These are phyloP conservation scores for Pangasius larnaudii DNA, from an alignment of 2,797 vertebrate species.

Conservation along the genomic window DNA sequence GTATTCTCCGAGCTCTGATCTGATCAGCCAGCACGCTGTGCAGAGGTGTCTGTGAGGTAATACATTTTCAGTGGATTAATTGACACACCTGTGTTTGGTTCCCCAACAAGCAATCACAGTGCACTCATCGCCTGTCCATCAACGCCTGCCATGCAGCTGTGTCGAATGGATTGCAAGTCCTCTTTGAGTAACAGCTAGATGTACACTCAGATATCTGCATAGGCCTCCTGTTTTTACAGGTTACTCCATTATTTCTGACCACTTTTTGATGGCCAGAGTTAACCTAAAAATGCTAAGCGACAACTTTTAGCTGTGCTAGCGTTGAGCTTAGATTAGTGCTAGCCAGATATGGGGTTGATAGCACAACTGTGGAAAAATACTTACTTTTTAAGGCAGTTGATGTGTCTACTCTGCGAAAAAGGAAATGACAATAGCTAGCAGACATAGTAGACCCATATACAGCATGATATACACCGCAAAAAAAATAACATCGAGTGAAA, in stretches of 20 bases:
- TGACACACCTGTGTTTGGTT: slow-evolving; percentile 79
- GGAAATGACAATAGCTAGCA: not conserved
- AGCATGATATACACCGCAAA: not conserved
- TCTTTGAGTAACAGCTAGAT: slow-evolving; percentile 34
- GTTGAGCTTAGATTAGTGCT: not conserved
- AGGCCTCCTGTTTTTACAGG: slow-evolving; percentile 39
- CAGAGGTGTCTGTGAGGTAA: slow-evolving; percentile 63
- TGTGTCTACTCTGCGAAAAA: not conserved
- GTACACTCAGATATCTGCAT: slow-evolving; percentile 23
- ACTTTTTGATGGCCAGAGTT: not conserved
- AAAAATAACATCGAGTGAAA: not conserved
- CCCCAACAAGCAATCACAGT: slow-evolving; percentile 60
- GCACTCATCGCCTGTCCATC: slow-evolving; percentile 72
- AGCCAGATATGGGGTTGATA: not conserved
- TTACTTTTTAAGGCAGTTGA: not conserved
- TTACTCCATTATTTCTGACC: not conserved
- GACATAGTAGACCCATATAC: not conserved
- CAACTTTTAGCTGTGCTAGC: not conserved
- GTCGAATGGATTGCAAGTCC: slow-evolving; percentile 39
- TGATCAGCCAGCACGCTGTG: slow-evolving; percentile 60
- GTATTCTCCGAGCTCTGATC: slow-evolving; percentile 63
- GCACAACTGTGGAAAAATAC: not conserved
- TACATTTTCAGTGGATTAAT: slow-evolving; percentile 72
- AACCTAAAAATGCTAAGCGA: not conserved
- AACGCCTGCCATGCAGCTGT: slow-evolving; percentile 69